Evolutionary conservation across 2,113 vertebrate genomes (phyloP).

Genomic region (Pteruthius melanotis): DNA sequence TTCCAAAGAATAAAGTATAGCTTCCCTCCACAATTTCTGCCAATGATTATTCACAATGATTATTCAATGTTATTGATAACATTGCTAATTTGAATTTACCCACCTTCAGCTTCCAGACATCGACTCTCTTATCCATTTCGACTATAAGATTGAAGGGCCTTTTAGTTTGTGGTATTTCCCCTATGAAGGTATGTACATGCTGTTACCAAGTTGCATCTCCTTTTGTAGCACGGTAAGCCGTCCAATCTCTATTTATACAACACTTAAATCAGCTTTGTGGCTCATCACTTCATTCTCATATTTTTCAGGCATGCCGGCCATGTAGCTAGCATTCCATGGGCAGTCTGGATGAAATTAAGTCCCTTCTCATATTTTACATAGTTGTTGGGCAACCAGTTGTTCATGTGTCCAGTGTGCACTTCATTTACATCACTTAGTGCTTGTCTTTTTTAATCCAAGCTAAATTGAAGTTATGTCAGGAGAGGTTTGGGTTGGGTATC

Average conservation of each 20-base stretch:
- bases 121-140: background rate
- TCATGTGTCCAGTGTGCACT: rapidly evolving
- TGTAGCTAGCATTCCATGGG: background rate
- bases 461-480: background rate
- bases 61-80: background rate
- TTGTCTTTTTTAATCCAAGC: background rate
- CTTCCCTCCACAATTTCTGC: background rate
- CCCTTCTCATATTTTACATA: rapidly evolving
- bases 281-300: background rate
- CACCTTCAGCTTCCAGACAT: background rate
- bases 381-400: background rate
- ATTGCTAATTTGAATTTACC: background rate
- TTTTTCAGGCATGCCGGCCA: rapidly evolving
- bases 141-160: background rate
- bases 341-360: background rate
- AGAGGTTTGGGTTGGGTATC: background rate
- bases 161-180: background rate
- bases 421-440: rapidly evolving
- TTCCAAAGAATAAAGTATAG: background rate
- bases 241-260: background rate
- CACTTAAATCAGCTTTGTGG: background rate
- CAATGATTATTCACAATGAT: background rate
- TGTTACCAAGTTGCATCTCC: background rate
- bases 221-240: background rate
- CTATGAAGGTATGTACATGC: background rate